phyloP scores from a whole-genome alignment of 2,888 invertebrate species.

The Rugalucina vietnamica region DNA sequence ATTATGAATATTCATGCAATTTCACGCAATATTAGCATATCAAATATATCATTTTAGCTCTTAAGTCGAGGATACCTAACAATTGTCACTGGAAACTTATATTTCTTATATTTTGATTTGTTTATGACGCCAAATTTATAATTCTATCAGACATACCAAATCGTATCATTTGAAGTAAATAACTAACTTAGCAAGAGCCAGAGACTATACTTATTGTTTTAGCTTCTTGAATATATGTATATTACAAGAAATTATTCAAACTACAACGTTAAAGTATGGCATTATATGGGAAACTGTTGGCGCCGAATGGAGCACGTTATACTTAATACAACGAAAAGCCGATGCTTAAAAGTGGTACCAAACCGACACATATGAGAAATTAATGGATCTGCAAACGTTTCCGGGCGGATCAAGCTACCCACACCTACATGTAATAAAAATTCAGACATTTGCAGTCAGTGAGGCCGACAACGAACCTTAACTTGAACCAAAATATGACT shows the following conservation, averaged over 20 bases:
- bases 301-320: slow-evolving; percentile 48
- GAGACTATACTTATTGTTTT: slow-evolving; percentile 39
- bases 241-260: slow-evolving; percentile 66
- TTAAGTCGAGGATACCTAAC: slow-evolving; percentile 35
- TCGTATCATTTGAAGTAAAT: slow-evolving; percentile 57
- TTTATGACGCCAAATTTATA: slow-evolving; percentile 61
- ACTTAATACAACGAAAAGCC: too few species aligned
- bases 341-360: too few species aligned
- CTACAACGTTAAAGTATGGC: slow-evolving; percentile 42
- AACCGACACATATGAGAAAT: too few species aligned
- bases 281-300: slow-evolving; percentile 52
- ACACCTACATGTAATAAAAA: too few species aligned
- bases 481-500: neutral
- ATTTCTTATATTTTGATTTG: slow-evolving; percentile 64
- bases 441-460: too few species aligned
- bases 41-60: slow-evolving; percentile 58
- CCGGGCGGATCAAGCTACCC: too few species aligned
- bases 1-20: slow-evolving; percentile 64
- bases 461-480: neutral
- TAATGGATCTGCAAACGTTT: neutral
- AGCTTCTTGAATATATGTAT: slow-evolving; percentile 60
- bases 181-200: slow-evolving; percentile 44
- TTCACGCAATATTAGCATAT: slow-evolving; percentile 65
- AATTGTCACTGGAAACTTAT: slow-evolving; percentile 58
- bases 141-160: slow-evolving; percentile 55